Conservation (phyloP, 2,113 vertebrate species). For the Petaurus breviceps region DNA sequence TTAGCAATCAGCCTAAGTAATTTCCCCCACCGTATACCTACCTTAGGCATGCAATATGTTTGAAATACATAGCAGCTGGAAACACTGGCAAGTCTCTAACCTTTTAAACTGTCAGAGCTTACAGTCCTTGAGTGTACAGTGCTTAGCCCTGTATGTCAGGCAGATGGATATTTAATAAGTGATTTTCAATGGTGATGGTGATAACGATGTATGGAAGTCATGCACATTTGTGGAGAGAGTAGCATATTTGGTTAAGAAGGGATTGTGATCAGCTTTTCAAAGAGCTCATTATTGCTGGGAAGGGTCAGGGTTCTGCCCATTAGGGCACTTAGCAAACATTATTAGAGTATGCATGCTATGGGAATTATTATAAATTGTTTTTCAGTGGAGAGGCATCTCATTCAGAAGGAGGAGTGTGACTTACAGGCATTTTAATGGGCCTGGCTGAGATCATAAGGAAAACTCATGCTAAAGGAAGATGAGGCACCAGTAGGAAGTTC, state of each 20-base stretch:
- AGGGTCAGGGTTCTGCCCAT: slow-evolving; percentile 77
- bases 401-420: slow-evolving; percentile 55
- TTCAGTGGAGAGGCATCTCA: slow-evolving; percentile 74
- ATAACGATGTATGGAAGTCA: slow-evolving; percentile 74
- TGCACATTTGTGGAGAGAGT: slow-evolving; percentile 77
- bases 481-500: slow-evolving; percentile 72
- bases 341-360: slow-evolving; percentile 75
- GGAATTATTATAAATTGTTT: slow-evolving; percentile 80
- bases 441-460: slow-evolving; percentile 67
- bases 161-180: slow-evolving; percentile 75
- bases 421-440: slow-evolving; percentile 77
- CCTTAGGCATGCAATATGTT: neutral
- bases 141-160: slow-evolving; percentile 36
- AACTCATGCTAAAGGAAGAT: slow-evolving; percentile 72
- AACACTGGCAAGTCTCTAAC: slow-evolving; percentile 50
- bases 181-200: slow-evolving; percentile 77
- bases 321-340: slow-evolving; percentile 78
- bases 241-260: slow-evolving; percentile 76
- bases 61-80: slow-evolving; percentile 60
- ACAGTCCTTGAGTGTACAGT: slow-evolving; percentile 12
- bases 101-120: slow-evolving; percentile 65
- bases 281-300: slow-evolving; percentile 77
- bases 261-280: slow-evolving; percentile 80
- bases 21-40: neutral
- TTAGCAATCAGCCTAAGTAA: slow-evolving; percentile 37